Percentiles rank a stretch among this genome's conserved stretches.
Evolutionary conservation across 2,113 vertebrate species (phyloP).

Genomic region (Pedionomus torquatus): DNA sequence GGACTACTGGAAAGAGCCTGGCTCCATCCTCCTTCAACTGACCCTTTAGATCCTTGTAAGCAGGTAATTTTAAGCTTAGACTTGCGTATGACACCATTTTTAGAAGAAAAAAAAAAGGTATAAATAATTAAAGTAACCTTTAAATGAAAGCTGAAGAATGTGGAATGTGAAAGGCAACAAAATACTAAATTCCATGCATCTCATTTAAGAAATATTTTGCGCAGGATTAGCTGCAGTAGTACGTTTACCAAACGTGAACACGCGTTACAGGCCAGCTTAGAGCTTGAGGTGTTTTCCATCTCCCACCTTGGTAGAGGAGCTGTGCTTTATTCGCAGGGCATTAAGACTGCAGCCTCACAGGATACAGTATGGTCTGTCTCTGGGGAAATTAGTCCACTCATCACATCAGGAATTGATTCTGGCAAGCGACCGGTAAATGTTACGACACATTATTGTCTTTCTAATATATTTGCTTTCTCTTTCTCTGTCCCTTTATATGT

Average conservation of each 20-base stretch:
- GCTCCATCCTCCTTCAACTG: too few relatives aligned
- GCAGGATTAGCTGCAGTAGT: neutral
- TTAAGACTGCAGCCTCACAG: neutral
- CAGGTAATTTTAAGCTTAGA: neutral
- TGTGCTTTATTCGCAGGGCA: neutral
- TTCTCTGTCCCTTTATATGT: neutral
- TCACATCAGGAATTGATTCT: slow-evolving; percentile 42
- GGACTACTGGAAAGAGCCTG: too few relatives aligned
- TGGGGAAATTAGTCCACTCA: slow-evolving; percentile 38
- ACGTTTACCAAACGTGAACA: neutral
- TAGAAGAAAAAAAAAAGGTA: neutral
- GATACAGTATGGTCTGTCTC: neutral
- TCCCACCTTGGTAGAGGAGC: neutral
- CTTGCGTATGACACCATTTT: neutral
- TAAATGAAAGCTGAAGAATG: neutral
- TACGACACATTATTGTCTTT: neutral
- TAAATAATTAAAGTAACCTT: neutral
- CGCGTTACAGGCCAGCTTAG: neutral
- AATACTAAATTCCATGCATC: neutral
- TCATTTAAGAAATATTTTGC: neutral
- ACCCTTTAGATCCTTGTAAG: too few relatives aligned
- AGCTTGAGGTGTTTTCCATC: neutral
- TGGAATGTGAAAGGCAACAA: neutral
- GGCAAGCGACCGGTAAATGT: neutral
- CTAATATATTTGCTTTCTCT: neutral